Conservation (phyloP, 2,797 vertebrate species). For the Telmatherina bonti region DNA sequence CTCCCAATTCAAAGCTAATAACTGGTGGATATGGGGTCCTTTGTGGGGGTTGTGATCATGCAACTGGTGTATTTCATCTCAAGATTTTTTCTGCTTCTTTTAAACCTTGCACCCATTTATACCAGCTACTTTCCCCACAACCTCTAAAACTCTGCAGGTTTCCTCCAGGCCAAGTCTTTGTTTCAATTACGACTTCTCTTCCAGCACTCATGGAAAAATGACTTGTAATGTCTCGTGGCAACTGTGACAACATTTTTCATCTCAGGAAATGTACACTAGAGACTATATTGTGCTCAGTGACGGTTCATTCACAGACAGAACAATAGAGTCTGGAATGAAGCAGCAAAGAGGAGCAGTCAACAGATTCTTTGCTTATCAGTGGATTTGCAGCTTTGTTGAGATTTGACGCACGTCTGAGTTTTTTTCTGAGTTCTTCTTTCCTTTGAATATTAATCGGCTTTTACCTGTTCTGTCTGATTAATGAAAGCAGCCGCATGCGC, state of each 20-base stretch:
- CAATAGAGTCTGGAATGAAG: slow-evolving; percentile 35
- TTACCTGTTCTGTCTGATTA: slow-evolving; percentile 44
- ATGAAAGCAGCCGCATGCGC: slow-evolving; percentile 39
- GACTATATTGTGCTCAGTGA: slow-evolving; percentile 43
- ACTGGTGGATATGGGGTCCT: slow-evolving; percentile 36
- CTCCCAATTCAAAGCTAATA: slow-evolving; percentile 51
- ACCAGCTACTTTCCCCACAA: slow-evolving; percentile 13
- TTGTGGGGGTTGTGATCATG: slow-evolving; percentile 43
- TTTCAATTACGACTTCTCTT: slow-evolving; percentile 10
- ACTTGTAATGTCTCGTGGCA: slow-evolving; percentile 34
- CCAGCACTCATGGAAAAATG: slow-evolving; percentile 7
- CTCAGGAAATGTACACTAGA: slow-evolving; percentile 30
- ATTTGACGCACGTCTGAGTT: slow-evolving; percentile 13
- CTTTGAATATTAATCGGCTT: slow-evolving; percentile 55
- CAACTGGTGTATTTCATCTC: slow-evolving; percentile 32
- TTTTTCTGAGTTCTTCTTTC: slow-evolving; percentile 20
- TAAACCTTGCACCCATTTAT: slow-evolving; percentile 41
- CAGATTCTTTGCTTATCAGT: slow-evolving; percentile 17
- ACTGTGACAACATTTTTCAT: slow-evolving; percentile 40
- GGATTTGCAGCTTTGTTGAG: slow-evolving; percentile 19
- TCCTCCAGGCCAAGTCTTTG: neutral
- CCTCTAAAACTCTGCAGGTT: slow-evolving; percentile 6
- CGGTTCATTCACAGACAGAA: slow-evolving; percentile 54
- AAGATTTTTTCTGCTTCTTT: slow-evolving; percentile 37
- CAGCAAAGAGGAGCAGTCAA: slow-evolving; percentile 12